A percentile compares a stretch with the other conserved stretches of the same genome.
Conservation (phyloP, 2,113 vertebrate species). For the Odocoileus virginianus region DNA sequence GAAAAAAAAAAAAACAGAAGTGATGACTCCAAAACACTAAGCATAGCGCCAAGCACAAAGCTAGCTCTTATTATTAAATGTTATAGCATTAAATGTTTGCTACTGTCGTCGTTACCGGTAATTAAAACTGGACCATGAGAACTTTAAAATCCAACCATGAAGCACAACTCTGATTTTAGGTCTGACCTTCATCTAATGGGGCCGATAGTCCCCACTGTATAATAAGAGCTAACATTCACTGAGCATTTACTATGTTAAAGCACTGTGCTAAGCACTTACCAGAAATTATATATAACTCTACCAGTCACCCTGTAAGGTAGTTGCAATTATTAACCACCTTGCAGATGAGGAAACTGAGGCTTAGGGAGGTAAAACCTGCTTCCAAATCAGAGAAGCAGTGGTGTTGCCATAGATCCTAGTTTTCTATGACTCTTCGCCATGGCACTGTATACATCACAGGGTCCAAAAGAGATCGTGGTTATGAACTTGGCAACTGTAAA, state of each 20-base stretch:
- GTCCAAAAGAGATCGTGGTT: background rate
- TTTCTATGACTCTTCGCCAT: background rate
- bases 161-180: background rate
- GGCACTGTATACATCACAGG: fast-evolving
- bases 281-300: background rate
- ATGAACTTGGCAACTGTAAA: background rate
- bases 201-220: no score
- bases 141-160: background rate
- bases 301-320: no score
- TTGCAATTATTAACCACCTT: background rate
- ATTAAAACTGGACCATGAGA: background rate
- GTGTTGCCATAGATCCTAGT: background rate
- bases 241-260: background rate
- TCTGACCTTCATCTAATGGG: background rate
- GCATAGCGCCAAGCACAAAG: fast-evolving
- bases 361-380: background rate
- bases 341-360: background rate
- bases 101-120: background rate
- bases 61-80: background rate
- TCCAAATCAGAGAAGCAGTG: background rate
- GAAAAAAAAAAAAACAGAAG: background rate
- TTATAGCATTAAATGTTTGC: background rate
- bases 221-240: background rate
- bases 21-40: background rate
- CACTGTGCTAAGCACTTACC: background rate